phyloP scores from a whole-genome alignment of 2,797 vertebrate species.

The Acanthornis magna region DNA sequence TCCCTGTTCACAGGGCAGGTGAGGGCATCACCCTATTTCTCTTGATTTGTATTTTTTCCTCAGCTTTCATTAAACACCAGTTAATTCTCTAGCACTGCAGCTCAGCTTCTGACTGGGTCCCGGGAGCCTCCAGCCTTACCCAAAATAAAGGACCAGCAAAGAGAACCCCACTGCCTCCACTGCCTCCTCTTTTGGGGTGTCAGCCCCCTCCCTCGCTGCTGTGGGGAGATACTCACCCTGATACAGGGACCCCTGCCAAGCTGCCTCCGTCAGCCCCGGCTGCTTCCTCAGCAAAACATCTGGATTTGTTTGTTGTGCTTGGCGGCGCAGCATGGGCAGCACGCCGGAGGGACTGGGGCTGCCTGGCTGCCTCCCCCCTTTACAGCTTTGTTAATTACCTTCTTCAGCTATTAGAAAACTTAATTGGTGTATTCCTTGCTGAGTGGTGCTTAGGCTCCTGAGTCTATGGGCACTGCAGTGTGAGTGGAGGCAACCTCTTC shows the following conservation, averaged over 20 bases:
- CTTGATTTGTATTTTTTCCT: neutral
- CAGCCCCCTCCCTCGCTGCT: neutral
- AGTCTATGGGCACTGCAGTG: neutral
- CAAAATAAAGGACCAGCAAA: neutral
- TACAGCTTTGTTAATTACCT: neutral
- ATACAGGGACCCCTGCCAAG: neutral
- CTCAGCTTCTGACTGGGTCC: neutral
- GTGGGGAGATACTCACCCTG: fast-evolving
- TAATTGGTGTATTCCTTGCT: neutral
- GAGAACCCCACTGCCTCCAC: neutral
- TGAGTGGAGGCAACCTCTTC: fast-evolving
- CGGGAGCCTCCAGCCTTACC: neutral
- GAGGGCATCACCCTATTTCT: neutral
- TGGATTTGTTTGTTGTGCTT: slow-evolving; percentile 8
- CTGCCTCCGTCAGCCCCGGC: fast-evolving
- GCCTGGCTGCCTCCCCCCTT: neutral
- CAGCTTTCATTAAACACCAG: slow-evolving; percentile 22
- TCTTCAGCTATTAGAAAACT: neutral
- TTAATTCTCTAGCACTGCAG: neutral
- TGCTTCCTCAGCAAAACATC: neutral
- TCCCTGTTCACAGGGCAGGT: neutral
- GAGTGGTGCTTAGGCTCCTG: neutral
- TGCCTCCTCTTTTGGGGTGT: neutral
- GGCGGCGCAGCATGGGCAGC: fast-evolving
- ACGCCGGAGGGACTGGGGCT: neutral